Evolutionary conservation across 2,113 vertebrate species (phyloP).

Genomic region (Mirounga angustirostris): DNA sequence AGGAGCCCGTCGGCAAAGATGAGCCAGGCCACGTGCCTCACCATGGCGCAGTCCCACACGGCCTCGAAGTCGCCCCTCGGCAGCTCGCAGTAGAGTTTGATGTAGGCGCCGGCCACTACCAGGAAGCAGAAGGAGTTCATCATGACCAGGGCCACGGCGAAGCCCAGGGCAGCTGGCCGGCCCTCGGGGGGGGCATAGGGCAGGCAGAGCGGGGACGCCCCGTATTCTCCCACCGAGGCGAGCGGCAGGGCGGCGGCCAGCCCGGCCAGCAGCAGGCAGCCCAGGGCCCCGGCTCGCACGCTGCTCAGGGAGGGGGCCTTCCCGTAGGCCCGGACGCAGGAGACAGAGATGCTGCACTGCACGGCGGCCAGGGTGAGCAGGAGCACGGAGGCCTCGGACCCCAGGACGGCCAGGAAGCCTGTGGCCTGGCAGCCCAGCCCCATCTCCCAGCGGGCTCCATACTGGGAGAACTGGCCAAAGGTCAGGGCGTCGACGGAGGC

Average conservation of each 20-base stretch:
- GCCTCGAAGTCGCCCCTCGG: slow-evolving; percentile 92
- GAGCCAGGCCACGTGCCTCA: slow-evolving; percentile 96
- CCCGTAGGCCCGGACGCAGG: slow-evolving; percentile 89
- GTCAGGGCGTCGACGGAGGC: slow-evolving; percentile 93
- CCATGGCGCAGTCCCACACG: slow-evolving; percentile 95
- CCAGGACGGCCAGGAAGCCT: slow-evolving; percentile 95
- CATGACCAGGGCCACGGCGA: slow-evolving; percentile 91
- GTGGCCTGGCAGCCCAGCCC: slow-evolving; percentile 92
- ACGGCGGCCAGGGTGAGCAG: slow-evolving; percentile 93
- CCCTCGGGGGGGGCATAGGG: slow-evolving; percentile 91
- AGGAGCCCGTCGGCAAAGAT: slow-evolving; percentile 97
- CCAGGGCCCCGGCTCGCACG: slow-evolving; percentile 89
- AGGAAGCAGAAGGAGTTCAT: slow-evolving; percentile 95
- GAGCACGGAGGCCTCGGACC: slow-evolving; percentile 94
- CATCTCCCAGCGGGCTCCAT: slow-evolving; percentile 94
- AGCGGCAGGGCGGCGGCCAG: slow-evolving; percentile 91
- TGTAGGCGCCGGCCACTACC: slow-evolving; percentile 93
- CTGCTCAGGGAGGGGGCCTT: slow-evolving; percentile 90
- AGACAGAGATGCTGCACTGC: slow-evolving; percentile 93
- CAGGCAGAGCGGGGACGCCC: slow-evolving; percentile 96
- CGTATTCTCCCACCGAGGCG: slow-evolving; percentile 93
- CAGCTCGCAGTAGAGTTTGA: slow-evolving; percentile 95
- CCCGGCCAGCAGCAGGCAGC: slow-evolving; percentile 92
- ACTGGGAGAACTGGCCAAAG: slow-evolving; percentile 92
- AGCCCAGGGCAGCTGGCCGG: slow-evolving; percentile 88